Base-by-base conservation (phyloP, 1,140 invertebrate genomes). In the Drosophila santomea region DNA sequence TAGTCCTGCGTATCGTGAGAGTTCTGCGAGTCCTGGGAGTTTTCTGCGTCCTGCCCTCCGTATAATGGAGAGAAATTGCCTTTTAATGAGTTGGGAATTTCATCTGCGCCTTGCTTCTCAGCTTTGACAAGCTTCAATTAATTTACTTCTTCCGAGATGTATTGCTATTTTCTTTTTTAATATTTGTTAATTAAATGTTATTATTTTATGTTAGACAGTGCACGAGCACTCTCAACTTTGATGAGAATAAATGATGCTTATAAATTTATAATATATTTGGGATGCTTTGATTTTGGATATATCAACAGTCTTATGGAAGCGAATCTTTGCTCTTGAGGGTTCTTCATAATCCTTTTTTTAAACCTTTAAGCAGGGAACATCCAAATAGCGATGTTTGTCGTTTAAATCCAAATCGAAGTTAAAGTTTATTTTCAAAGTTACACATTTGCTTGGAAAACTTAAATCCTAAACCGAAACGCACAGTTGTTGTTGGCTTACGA, bases 1-100 rank as follows among this genome's bases (percentile, higher is more conserved):
- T 44, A 57, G 20, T 28, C 28, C 28, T 28, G 28, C 28, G 20
- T 25, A 25, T 14, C 17, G 23, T 58, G 25, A 4, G 28, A n/a
- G 48, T 68, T 39, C 50, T 50, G 43, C 50, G 8, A 36, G 35
- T 12, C 35, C 8, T 36, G 35, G 3, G 28, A 32, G 28, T 32
- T 12, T 12, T 14, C 4, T 39, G 28, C 41, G 54, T 15, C 39
- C 35, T 55, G 38, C 15, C 48, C 48, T 32, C 45, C 39, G 68
- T 59, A 67, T 86, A 86, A 86, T 88, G 79, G 79, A 86, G 75
- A 86, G 60, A 86, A 86, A 86, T 86, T 67, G 83, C 58, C 71
- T 88, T 86, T 88, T 86, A 86, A 86, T 86, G 83, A 86, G 83
- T 73, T 79, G 83, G 74, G 78, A 86, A 85, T 77, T 82, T 88